A percentile compares a stretch with the other conserved stretches of the same genome.
phyloP scores from a whole-genome alignment of 2,888 invertebrate genomes.

The Nymphalis urticae region DNA sequence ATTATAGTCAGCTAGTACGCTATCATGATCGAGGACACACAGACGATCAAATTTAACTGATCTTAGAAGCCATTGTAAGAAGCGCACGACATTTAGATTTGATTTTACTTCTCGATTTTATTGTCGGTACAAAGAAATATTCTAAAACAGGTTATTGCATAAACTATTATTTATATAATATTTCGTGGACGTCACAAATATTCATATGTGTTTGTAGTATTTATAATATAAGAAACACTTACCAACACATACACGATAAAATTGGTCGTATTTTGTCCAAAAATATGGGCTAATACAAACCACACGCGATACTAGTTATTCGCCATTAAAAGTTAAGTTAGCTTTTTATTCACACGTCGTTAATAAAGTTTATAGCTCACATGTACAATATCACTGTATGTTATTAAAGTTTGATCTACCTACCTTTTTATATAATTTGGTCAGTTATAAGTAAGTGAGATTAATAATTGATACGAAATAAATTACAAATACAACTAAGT shows the following conservation, averaged over 20 bases:
- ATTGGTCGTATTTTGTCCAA: too few species aligned
- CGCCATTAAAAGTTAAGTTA: neutral
- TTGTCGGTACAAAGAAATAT: neutral
- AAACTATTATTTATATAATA: too few species aligned
- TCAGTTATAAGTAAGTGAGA: too few species aligned
- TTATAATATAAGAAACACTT: too few species aligned
- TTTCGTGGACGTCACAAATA: too few species aligned
- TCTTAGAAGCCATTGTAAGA: constrained; percentile 35
- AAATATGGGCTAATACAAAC: too few species aligned
- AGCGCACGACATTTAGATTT: constrained; percentile 19
- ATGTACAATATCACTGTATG: neutral
- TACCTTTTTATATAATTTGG: too few species aligned
- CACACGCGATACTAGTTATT: neutral
- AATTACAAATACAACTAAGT: too few species aligned
- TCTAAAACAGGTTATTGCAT: neutral
- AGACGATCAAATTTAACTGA: constrained; percentile 39
- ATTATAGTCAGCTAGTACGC: neutral
- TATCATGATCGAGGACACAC: constrained; percentile 26
- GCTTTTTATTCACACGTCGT: neutral
- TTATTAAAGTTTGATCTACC: neutral
- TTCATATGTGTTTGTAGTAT: too few species aligned
- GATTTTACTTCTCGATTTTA: constrained; percentile 1
- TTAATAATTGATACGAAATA: too few species aligned
- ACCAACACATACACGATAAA: too few species aligned
- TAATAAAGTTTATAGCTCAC: neutral